Base-by-base conservation (phyloP, 1,140 invertebrate species). In the Agraylea sexmaculata region DNA sequence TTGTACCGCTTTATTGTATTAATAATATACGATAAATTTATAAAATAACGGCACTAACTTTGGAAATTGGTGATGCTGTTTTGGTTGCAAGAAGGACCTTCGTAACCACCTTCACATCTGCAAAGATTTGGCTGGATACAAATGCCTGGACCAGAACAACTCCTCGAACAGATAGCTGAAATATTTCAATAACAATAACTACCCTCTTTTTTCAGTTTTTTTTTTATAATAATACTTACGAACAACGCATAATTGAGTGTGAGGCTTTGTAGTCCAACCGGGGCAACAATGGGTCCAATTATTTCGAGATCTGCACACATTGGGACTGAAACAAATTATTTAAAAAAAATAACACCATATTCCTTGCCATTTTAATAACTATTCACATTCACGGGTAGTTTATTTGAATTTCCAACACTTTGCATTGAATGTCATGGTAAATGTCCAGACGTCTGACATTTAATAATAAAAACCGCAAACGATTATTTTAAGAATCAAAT, bases 41-140 rank as follows among this genome's bases (percentile, higher is more conserved):
- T n/a, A n/a, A n/a, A n/a, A n/a, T n/a, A n/a, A 6, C 11, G 10
- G 25, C 7, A 45, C 47, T 45, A 27, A 51, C 43, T 59, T 45
- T 54, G 10, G 11, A 55, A 30, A 23, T 32, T 46, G 19, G n/a
- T 38, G 30, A 38, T 37, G 6, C 15, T 43, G 22, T 32, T 42
- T 20, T 42, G 49, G 23, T 53, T 57, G 39, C 70, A 75, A 2
- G 62, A 59, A 3, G 73, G 59, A 23, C 70, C 64, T 25, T 77
- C 66, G 0, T 64, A 55, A 15, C 77, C 77, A 23, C 73, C 74
- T 4, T 78, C 72, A 54, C 87, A 89, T 12, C 80, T 62, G 58
- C 87, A 91, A 41, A 86, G 64, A 59, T 88, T 88, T 1, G 87
- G 87, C 49, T 78, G 77, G 23, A 88, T 73, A 53, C 87, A 91